Evolutionary conservation across 1,140 invertebrate genomes (phyloP).

Genomic region (Micrasema longulum): DNA sequence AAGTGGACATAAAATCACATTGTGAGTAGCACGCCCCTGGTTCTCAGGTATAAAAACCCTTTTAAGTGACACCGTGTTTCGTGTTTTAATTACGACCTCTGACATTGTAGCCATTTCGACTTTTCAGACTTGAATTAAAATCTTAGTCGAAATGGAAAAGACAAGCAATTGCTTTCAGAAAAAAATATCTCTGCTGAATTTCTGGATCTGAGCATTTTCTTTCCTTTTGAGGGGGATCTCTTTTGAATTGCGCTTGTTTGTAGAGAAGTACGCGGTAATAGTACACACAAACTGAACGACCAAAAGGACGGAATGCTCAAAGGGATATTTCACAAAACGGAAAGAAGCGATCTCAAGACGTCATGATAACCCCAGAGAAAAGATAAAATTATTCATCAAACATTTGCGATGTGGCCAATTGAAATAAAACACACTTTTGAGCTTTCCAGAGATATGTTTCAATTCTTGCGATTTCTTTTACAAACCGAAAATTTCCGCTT

Average conservation of each 20-base stretch:
- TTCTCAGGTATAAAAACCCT: neutral
- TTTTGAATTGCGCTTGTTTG: neutral
- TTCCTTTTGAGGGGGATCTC: neutral
- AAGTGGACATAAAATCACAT: no score
- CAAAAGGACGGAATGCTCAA: neutral
- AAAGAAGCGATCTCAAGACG: neutral
- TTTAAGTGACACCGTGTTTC: neutral
- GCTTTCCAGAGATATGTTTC: no score
- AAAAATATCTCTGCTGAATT: neutral
- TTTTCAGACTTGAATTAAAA: conserved; percentile 2
- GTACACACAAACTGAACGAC: conserved; percentile 2
- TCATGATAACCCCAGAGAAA: no score
- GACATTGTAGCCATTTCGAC: neutral
- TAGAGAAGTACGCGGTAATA: neutral
- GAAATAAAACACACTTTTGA: no score
- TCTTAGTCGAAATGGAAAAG: conserved; percentile 4
- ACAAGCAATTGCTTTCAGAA: conserved; percentile 2
- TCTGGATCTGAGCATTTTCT: neutral
- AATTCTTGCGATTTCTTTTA: no score
- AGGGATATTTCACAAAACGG: conserved; percentile 5
- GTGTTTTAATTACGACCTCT: neutral
- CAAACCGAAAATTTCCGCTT: no score
- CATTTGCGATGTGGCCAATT: no score
- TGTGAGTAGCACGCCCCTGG: no score
- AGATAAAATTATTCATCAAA: no score